phyloP scores from a whole-genome alignment of 2,113 vertebrate genomes.

The Heterochromis multidens region DNA sequence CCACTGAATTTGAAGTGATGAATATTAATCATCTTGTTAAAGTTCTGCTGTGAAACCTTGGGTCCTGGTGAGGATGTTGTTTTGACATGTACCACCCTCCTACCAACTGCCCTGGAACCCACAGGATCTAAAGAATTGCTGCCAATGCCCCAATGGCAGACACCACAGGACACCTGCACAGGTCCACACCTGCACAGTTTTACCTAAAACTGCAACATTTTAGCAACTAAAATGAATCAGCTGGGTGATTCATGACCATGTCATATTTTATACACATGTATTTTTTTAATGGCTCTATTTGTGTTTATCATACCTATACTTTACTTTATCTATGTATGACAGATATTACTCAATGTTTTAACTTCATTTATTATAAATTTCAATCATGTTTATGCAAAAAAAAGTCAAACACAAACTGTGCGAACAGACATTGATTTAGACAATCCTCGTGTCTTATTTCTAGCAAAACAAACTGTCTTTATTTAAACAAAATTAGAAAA shows the following conservation, averaged over 20 bases:
- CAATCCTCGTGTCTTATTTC: too few relatives aligned
- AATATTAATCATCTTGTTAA: background rate
- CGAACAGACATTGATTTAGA: too few relatives aligned
- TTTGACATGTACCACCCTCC: background rate
- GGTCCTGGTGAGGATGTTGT: background rate
- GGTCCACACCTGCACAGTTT: background rate
- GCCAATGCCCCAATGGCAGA: background rate
- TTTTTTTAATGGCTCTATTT: too few relatives aligned
- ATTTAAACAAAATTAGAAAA: too few relatives aligned
- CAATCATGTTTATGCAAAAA: background rate
- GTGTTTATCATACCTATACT: background rate
- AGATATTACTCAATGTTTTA: background rate
- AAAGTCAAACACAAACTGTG: background rate
- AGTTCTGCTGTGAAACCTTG: background rate
- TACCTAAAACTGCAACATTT: background rate
- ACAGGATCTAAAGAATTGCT: background rate
- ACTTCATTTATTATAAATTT: background rate
- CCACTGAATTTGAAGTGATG: background rate
- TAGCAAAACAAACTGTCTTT: too few relatives aligned
- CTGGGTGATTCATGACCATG: too few relatives aligned
- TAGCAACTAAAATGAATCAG: background rate
- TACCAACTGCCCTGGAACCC: background rate
- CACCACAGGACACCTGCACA: background rate
- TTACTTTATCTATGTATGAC: background rate
- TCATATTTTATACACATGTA: too few relatives aligned